Evolutionary conservation across 1,140 invertebrate genomes (phyloP).

Genomic region (Phymastichus coffea): DNA sequence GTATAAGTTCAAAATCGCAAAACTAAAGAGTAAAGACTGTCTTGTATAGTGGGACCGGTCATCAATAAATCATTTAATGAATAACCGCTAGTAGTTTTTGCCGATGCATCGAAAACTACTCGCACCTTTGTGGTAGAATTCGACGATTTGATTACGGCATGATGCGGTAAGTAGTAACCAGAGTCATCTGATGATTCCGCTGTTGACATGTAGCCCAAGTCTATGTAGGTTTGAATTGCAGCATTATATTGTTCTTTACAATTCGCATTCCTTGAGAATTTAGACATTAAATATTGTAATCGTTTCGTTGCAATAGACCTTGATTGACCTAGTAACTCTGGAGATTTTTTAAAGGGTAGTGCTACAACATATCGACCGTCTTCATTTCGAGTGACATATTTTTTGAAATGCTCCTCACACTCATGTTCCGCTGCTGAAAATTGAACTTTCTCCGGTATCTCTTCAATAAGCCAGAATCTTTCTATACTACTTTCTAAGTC

Average conservation of each 20-base stretch:
- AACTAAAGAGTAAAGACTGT: not conserved
- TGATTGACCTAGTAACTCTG: not conserved
- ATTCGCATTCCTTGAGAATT: slow-evolving; percentile 24
- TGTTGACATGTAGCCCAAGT: not conserved
- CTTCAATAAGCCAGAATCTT: slow-evolving; percentile 5
- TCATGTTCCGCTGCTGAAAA: not conserved
- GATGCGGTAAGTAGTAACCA: slow-evolving; percentile 3
- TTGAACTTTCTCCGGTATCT: not conserved
- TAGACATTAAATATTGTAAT: not conserved
- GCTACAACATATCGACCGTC: slow-evolving; percentile 30
- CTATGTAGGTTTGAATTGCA: slow-evolving; percentile 33
- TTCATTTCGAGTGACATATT: slow-evolving; percentile 13
- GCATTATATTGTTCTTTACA: slow-evolving; percentile 35
- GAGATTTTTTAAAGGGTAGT: slow-evolving; percentile 22
- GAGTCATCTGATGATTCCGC: not conserved
- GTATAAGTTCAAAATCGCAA: not conserved
- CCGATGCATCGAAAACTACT: slow-evolving; percentile 10
- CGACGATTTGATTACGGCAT: not conserved
- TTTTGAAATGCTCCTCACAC: slow-evolving; percentile 28
- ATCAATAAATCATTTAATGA: not conserved
- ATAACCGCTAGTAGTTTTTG: not conserved
- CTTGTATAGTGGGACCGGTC: not conserved
- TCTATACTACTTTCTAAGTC: not conserved
- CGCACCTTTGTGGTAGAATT: not conserved
- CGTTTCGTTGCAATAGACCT: not conserved